Evolutionary conservation across 2,113 vertebrate genomes (phyloP).

Genomic region (Rhineura floridana): DNA sequence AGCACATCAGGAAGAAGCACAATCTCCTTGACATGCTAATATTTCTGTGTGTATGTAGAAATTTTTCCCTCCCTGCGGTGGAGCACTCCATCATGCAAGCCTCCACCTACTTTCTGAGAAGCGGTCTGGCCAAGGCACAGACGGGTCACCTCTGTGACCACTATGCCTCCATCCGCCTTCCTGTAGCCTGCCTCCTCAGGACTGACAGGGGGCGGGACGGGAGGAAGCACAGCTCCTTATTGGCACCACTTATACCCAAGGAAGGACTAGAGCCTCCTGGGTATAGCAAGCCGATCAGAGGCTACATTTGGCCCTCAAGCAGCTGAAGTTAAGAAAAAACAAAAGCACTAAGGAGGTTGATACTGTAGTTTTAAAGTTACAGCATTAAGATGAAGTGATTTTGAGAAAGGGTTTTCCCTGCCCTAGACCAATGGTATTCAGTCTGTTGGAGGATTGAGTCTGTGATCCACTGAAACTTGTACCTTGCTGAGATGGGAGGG

Average conservation of each 20-base stretch:
- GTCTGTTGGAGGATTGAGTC: no score
- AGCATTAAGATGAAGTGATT: neutral
- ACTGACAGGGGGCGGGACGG: neutral
- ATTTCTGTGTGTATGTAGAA: neutral
- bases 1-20: neutral
- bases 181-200: neutral
- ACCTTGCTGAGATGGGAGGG: no score
- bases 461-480: no score
- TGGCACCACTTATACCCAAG: neutral
- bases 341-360: neutral
- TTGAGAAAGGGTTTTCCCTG: neutral
- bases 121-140: neutral
- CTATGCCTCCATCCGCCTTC: neutral
- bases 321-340: neutral
- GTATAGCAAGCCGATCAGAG: neutral
- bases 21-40: neutral
- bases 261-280: neutral
- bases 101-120: neutral
- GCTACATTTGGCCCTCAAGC: neutral
- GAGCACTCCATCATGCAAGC: neutral
- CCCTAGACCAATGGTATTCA: neutral
- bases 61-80: no score
- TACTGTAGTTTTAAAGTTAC: neutral
- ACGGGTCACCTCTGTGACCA: neutral
- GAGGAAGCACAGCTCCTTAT: neutral